Evolutionary conservation across 53 echinoderm and acorn worm species (phyloP), one percentile per base, ranked within the genome.

Genomic region (Hippasteria phrygiana): DNA sequence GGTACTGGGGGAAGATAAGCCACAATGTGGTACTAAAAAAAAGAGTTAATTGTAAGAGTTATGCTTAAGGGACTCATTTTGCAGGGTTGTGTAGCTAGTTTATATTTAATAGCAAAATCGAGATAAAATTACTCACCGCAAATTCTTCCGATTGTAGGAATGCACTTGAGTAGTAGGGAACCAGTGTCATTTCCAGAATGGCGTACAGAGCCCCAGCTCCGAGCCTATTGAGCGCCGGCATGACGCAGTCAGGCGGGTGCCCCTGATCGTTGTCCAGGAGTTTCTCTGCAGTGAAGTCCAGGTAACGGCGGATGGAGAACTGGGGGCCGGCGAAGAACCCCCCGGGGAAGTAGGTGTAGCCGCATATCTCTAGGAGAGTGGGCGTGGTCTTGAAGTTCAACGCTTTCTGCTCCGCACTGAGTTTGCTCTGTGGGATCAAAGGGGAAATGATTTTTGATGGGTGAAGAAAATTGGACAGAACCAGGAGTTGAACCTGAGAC

Each of bases 301-400:
- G 90, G 79, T 94, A 97, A 18, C 90, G 88, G 9, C 94, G 90
- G 17, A 97, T 85, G 40, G 98, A 89, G 80, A 89, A 94, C 95
- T 97, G 95, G 35, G 95, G 97, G 13, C 95, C 97, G 13, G 91
- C 91, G 51, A 95, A 95, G 63, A 94, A 87, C 18, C 95, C 94
- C 22, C 97, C 97, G 38, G 91, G 91, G 64, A 77, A 97, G 89
- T 93, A 95, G 37, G 92, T 81, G 43, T 92, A 90, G 46, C 93
- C 91, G 46, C 88, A 45, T 1, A 97, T 75, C 76, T 97, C 94
- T 27, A 95, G 74, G 22, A 88, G 93, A 39, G 87, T 89, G 6
- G 97, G 97, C 36, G 88, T 17, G 28, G 90, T 87, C 56, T 92
- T 92, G 87, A 97, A 83, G 56, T 75, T 93, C 10, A 90, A 43